Percentiles rank a stretch among this genome's conserved stretches.
These are phyloP conservation scores for Nycticryphes semicollaris DNA, from an alignment of 2,113 vertebrate species.

Conservation along the genomic window DNA sequence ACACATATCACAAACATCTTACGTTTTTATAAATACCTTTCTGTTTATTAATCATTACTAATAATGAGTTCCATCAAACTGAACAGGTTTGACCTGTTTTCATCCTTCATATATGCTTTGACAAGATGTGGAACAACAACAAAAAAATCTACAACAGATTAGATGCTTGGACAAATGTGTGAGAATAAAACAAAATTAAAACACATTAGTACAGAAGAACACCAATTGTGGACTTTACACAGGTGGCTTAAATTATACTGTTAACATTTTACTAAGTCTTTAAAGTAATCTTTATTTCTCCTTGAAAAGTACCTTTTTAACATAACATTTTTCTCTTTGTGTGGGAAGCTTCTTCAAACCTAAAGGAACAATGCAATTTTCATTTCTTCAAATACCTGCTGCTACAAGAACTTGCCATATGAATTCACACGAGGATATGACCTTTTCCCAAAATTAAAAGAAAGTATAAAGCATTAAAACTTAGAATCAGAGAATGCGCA, in stretches of 20 bases:
- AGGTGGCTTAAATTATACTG: not conserved
- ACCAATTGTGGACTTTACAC: not conserved
- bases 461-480: not conserved
- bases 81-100: not conserved
- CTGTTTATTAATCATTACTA: not conserved
- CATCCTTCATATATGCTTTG: not conserved
- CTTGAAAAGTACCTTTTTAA: not conserved
- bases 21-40: not conserved
- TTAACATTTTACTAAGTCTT: not conserved
- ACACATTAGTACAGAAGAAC: not conserved
- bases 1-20: not conserved
- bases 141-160: not conserved
- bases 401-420: not conserved
- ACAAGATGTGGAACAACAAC: not conserved
- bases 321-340: not conserved
- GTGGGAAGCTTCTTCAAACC: not conserved
- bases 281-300: not conserved
- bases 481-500: not conserved
- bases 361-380: not conserved
- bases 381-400: not conserved
- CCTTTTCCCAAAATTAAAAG: not conserved
- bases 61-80: not conserved
- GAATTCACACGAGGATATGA: not conserved
- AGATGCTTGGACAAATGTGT: not conserved
- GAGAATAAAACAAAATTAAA: not conserved